A percentile compares a stretch with the other conserved stretches of the same genome.
Conservation (phyloP, 2,888 invertebrate species). For the Melanotus villosus region DNA sequence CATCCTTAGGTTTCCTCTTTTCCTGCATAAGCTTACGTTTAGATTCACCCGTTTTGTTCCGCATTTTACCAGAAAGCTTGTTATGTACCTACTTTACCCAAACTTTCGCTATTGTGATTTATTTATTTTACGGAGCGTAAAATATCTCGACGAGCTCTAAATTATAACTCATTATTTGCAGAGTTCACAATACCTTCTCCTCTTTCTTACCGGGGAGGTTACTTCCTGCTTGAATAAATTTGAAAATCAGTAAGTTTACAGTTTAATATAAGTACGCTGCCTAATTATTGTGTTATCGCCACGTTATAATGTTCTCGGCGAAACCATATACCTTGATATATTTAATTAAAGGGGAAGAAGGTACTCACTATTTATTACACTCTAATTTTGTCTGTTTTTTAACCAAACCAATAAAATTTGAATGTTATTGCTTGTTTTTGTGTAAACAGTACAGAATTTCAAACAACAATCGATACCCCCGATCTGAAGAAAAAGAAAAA, state of each 20-base stretch:
- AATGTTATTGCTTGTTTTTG: too few relatives aligned
- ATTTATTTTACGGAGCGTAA: conserved; percentile 45
- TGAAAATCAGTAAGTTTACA: conserved; percentile 39
- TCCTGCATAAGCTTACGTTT: conserved; percentile 47
- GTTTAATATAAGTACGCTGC: conserved; percentile 40
- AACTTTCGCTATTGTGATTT: conserved; percentile 47
- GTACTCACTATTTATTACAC: too few relatives aligned
- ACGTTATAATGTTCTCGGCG: not conserved
- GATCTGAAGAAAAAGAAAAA: too few relatives aligned
- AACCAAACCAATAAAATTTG: too few relatives aligned
- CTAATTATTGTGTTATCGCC: conserved; percentile 32
- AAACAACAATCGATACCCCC: too few relatives aligned
- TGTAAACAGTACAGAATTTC: too few relatives aligned
- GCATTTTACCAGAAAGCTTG: conserved; percentile 44
- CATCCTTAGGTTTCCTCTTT: conserved; percentile 54
- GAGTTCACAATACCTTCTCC: conserved; percentile 36
- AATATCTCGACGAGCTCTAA: conserved; percentile 41
- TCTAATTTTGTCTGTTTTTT: too few relatives aligned
- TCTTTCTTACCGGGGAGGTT: conserved; percentile 19
- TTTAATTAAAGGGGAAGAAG: not conserved
- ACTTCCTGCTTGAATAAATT: conserved; percentile 36
- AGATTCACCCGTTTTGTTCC: conserved; percentile 45
- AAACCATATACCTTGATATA: not conserved
- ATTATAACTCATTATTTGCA: conserved; percentile 45
- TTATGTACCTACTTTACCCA: conserved; percentile 44